Conservation (phyloP, 2,888 invertebrate genomes). For the Pecten maximus region DNA sequence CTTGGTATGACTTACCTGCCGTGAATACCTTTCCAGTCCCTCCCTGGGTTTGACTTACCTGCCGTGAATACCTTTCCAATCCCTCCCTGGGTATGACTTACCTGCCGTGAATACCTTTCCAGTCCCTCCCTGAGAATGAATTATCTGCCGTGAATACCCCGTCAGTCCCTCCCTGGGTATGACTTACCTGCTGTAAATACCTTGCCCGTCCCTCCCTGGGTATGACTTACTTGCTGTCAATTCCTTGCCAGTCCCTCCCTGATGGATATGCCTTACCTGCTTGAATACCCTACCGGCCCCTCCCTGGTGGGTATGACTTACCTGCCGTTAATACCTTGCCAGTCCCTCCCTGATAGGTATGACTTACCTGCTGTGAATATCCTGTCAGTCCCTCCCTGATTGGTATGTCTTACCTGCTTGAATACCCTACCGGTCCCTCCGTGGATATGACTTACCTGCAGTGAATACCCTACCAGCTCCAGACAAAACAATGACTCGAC, state of each 20-base stretch:
- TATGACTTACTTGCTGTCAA: neutral
- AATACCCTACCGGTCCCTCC: neutral
- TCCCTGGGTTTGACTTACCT: neutral
- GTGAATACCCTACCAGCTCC: constrained; percentile 94
- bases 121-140: neutral
- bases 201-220: neutral
- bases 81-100: neutral
- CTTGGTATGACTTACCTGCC: neutral
- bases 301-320: neutral
- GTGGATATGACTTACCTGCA: constrained; percentile 19
- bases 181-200: neutral
- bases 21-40: neutral
- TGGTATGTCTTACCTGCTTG: neutral
- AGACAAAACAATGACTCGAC: constrained; percentile 92
- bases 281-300: neutral
- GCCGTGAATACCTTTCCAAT: neutral
- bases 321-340: neutral
- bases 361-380: neutral
- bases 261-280: neutral
- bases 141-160: neutral
- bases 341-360: neutral
- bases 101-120: neutral
- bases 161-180: neutral
- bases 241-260: neutral
- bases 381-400: neutral